Percentiles rank a stretch among this genome's conserved stretches.
These are phyloP conservation scores for Rhagonycha fulva DNA, from an alignment of 2,888 invertebrate genomes.

Conservation along the genomic window DNA sequence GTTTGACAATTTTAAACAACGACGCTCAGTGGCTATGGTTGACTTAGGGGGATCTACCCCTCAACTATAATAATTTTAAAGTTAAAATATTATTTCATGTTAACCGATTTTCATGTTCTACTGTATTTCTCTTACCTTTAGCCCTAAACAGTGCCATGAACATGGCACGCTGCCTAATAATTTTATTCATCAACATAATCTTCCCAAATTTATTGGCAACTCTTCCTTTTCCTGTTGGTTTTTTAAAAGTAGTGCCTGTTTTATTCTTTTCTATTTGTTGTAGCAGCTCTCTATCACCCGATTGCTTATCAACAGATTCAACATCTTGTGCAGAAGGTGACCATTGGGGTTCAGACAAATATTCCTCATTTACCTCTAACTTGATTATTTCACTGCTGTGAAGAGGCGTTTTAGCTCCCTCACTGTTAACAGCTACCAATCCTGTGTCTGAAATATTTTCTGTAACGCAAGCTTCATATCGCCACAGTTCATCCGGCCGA, in stretches of 20 bases:
- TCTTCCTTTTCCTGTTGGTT: neutral
- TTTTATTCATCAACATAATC: neutral
- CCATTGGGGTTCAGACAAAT: neutral
- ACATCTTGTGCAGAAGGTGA: neutral
- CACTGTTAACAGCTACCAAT: neutral
- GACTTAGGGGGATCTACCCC: too few relatives aligned
- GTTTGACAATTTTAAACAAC: too few relatives aligned
- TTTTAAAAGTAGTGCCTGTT: neutral
- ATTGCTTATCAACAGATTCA: neutral
- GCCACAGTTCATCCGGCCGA: neutral
- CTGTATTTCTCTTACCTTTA: neutral
- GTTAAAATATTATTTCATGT: too few relatives aligned
- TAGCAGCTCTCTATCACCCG: neutral
- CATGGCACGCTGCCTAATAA: neutral
- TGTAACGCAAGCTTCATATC: neutral
- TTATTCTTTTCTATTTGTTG: neutral
- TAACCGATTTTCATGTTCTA: too few relatives aligned
- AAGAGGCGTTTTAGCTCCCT: neutral
- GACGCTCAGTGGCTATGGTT: too few relatives aligned
- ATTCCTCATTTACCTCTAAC: neutral
- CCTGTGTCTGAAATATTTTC: neutral
- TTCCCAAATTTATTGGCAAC: neutral
- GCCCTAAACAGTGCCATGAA: neutral
- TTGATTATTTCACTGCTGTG: neutral
- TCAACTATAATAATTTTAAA: too few relatives aligned